These are phyloP conservation scores for Elanus axillaris DNA, from an alignment of 2,113 vertebrate species.

Conservation along the genomic window DNA sequence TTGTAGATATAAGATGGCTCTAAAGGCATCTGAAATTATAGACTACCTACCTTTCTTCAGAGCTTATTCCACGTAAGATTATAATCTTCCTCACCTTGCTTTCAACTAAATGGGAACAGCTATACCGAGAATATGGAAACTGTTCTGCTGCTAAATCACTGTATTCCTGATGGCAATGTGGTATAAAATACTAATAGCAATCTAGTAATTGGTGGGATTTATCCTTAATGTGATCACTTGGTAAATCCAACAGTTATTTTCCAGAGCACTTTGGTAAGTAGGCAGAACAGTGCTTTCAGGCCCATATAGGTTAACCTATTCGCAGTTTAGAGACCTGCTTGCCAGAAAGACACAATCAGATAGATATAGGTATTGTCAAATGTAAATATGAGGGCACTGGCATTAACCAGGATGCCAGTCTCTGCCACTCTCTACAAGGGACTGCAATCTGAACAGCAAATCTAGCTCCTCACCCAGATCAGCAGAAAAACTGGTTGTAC, in stretches of 20 bases:
- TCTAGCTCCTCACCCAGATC: background rate
- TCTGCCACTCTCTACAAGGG: background rate
- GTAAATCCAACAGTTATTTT: background rate
- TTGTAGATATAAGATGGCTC: background rate
- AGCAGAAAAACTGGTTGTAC: background rate
- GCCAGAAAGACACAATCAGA: background rate
- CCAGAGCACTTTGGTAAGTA: background rate
- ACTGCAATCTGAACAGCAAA: background rate
- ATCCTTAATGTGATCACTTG: background rate
- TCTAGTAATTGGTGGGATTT: background rate
- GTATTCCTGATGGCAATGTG: background rate
- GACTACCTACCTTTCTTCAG: background rate
- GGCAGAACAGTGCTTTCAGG: background rate
- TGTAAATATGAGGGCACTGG: background rate
- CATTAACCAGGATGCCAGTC: background rate
- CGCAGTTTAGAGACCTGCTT: background rate
- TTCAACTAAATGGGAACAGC: background rate
- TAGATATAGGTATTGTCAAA: background rate
- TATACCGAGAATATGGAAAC: background rate
- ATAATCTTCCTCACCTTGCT: background rate
- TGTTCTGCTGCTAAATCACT: background rate
- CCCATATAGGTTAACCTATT: background rate
- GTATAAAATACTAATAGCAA: background rate
- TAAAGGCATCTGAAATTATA: background rate
- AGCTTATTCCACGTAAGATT: background rate